phyloP scores from a whole-genome alignment of 1,140 invertebrate species.

The Macrobrachium nipponense region DNA sequence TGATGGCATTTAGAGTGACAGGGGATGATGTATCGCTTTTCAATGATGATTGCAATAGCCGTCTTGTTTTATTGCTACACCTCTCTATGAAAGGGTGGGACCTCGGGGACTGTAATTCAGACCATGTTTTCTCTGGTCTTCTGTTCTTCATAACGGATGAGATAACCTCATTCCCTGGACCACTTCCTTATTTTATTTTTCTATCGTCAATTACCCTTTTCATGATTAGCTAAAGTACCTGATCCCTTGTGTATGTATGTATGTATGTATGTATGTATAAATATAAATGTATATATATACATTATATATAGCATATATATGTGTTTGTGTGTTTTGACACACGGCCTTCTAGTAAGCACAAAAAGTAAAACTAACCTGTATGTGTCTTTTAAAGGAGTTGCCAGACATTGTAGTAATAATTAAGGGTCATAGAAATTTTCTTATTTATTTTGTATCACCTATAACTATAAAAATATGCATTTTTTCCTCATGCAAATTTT shows the following conservation, averaged over 20 bases:
- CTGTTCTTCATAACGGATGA: neutral
- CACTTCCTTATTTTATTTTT: neutral
- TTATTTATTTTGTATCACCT: too few relatives aligned
- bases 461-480: too few relatives aligned
- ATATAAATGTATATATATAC: neutral
- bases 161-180: neutral
- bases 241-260: neutral
- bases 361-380: neutral
- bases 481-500: too few relatives aligned
- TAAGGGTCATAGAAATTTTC: too few relatives aligned
- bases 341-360: neutral
- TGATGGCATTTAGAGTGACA: too few relatives aligned
- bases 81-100: too few relatives aligned
- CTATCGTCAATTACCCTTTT: neutral
- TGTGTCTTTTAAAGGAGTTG: too few relatives aligned
- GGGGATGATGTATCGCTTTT: too few relatives aligned
- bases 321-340: neutral
- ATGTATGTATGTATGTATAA: constrained; percentile 15
- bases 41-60: too few relatives aligned
- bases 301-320: neutral
- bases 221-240: neutral
- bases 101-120: neutral
- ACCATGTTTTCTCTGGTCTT: neutral
- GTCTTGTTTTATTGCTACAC: too few relatives aligned
- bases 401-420: too few relatives aligned